A percentile compares a stretch with the other conserved stretches of the same genome.
Evolutionary conservation across 1,140 invertebrate species (phyloP).

Genomic region (Thalassaphorura encarpata): DNA sequence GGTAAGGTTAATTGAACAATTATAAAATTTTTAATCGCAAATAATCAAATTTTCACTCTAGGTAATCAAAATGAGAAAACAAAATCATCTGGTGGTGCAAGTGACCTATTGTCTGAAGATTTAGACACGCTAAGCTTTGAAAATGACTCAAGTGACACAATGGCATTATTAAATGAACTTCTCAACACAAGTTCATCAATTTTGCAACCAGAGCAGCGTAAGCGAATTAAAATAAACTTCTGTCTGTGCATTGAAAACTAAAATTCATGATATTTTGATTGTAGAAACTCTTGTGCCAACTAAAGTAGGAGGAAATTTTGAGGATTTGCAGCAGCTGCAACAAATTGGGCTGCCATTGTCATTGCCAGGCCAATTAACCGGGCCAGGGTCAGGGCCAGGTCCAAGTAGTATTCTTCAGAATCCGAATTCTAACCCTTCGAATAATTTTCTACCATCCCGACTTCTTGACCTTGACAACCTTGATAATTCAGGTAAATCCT

Average conservation of each 20-base stretch:
- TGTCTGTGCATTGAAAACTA: too few relatives aligned
- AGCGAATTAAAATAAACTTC: neutral
- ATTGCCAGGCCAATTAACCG: neutral
- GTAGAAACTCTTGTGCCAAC: neutral
- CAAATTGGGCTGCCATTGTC: neutral
- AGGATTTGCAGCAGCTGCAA: neutral
- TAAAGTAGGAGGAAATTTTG: neutral
- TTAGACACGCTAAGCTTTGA: slow-evolving; percentile 25
- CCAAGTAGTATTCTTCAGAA: neutral
- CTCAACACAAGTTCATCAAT: slow-evolving; percentile 32
- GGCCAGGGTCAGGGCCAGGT: neutral
- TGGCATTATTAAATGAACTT: slow-evolving; percentile 40
- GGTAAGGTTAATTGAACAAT: neutral
- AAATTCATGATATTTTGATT: too few relatives aligned
- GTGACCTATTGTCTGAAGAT: slow-evolving; percentile 21
- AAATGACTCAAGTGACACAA: slow-evolving; percentile 22
- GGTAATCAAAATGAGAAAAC: slow-evolving; percentile 10
- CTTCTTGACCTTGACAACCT: slow-evolving; percentile 39
- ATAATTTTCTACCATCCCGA: slow-evolving; percentile 42
- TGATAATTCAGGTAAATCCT: too few relatives aligned
- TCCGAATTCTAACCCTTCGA: slow-evolving; percentile 13
- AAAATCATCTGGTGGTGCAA: slow-evolving; percentile 31
- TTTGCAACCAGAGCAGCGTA: slow-evolving; percentile 1
- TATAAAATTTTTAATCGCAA: neutral
- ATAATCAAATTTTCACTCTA: neutral